Base-by-base conservation (phyloP, 2,113 vertebrate species). In the Python bivittatus region DNA sequence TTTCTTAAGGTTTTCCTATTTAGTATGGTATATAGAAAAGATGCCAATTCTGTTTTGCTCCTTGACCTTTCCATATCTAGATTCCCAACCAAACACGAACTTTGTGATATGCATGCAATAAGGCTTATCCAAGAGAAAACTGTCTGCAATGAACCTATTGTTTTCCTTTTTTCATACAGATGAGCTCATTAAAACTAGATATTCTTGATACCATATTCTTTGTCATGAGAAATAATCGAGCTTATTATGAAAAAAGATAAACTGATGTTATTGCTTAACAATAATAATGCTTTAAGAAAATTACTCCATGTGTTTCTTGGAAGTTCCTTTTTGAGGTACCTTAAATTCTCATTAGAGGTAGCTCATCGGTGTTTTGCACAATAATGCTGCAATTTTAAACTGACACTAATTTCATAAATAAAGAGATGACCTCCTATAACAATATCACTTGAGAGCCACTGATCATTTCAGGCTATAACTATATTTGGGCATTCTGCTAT, bases 261-360 rank as follows among this genome's bases (percentile, higher is more conserved):
- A 23, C 86, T 93, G 92, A 92, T 91, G 10, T 33, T 93, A 91
- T 94, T 57, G 38, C n/a, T 57, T 42, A 91, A 90, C 64, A 93
- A 83, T 56, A 90, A 94, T 94, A 87, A 92, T 93, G 83, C 85
- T 92, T 93, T 56, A 72, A 85, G 88, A 93, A 72, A 72, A 93
- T 0, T 68, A 89, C 89, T 57, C 44, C 13, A 15, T 2, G 2
- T 1, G n/a, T 90, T 60, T 60, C 93, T 90, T 92, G 64, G 25
- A 93, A 56, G 13, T 15, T 61, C 33, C 68, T 38, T 10, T 2
- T 33, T 33, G 64, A 72, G n/a, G 9, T 0, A 0, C 57, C 7
- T 38, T 90, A 54, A 3, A 44, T 79, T 91, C 92, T 60, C 48
- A 33, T 1, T 27, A 88, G 44, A 0, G 27, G 87, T 84, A 33